Evolutionary conservation across 2,113 vertebrate genomes (phyloP).

Genomic region (Phylloscopus trochiloides): DNA sequence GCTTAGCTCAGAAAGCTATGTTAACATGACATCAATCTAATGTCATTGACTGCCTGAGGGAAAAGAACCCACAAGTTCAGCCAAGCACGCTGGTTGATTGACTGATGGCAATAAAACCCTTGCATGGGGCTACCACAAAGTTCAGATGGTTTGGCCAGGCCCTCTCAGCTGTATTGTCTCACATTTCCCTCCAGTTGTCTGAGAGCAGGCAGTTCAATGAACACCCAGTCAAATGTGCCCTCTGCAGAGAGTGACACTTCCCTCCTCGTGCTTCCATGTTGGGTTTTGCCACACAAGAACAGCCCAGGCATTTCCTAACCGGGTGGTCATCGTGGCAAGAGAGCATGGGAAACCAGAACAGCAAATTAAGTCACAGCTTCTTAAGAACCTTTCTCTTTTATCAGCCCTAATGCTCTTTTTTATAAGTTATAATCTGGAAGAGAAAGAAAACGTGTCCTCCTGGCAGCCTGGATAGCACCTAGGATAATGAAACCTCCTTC

Average conservation of each 20-base stretch:
- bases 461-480: background rate
- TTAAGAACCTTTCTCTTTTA: background rate
- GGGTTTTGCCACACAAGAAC: background rate
- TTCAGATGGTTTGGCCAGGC: background rate
- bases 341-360: background rate
- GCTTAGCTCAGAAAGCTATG: background rate
- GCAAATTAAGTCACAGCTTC: background rate
- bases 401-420: background rate
- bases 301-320: background rate
- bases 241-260: background rate
- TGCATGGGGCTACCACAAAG: background rate
- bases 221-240: background rate
- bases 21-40: background rate
- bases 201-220: background rate
- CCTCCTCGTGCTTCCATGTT: background rate
- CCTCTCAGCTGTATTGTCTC: background rate
- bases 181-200: background rate
- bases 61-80: background rate
- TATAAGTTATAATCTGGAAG: background rate
- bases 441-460: background rate
- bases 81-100: background rate
- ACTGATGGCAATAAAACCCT: constrained; percentile 31
- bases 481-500: background rate
- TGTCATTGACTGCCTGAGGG: background rate
- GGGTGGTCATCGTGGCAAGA: background rate